Evolutionary conservation across 2,888 invertebrate species (phyloP), one percentile per base, ranked within the genome.

Genomic region (Dolichomitus sp.): DNA sequence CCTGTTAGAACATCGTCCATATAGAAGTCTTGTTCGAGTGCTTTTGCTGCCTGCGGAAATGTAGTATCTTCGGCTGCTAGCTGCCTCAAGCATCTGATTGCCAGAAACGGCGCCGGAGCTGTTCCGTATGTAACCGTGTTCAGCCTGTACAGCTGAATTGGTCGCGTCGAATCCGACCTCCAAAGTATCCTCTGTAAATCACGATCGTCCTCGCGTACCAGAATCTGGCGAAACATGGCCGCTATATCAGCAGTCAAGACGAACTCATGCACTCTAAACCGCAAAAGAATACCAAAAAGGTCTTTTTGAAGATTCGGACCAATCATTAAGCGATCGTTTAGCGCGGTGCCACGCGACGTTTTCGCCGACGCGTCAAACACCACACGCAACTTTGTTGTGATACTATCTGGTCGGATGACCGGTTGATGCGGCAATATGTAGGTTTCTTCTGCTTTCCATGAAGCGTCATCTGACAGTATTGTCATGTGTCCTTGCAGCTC

Each of bases 401-500:
- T 45, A 48, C 77, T 82, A 5, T 70, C 70, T 0, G 75, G 70
- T 19, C 72, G 12, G 7, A 84, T 72, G 0, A 83, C 80, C 5
- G 84, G 57, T 17, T 83, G 80, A 63, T 78, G 83, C 9, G 83
- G 80, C 7, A 83, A 17, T 19, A 65, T 17, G n/a, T 65, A 76
- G 7, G 40, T 17, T 5, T 70, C 45, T 17, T 72, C 17, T 14
- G 54, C 17, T 73, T 5, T 19, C 23, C 23, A 23, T 23, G 23
- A 23, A 4, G 4, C 9, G n/a, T 17, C 27, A 6, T 68, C 30
- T n/a, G 50, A 12, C 2, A 76, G 59, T 9, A 14, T 45, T 1
- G 87, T 72, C 87, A 90, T 86, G 68, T 90, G 85, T 0, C 72
- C 77, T 5, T 76, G 27, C 7, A 59, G 2, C 52, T 85, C 37